Base-by-base conservation (phyloP, 2,888 invertebrate species). In the Busseola fusca region DNA sequence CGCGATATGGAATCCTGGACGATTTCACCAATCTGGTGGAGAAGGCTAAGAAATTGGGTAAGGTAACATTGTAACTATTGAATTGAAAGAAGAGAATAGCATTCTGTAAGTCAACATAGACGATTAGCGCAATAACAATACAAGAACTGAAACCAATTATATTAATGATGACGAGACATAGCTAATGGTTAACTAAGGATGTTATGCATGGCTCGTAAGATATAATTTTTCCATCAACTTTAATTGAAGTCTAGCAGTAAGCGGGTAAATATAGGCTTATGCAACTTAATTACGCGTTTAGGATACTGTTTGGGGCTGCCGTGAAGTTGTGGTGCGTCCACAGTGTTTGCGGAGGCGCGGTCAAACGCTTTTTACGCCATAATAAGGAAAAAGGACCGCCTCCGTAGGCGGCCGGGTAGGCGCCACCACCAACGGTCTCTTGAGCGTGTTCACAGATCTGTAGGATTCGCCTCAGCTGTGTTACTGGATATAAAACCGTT, bases 1-100 rank as follows among this genome's bases (percentile, higher is more conserved):
- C 96, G 0, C 94, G 96, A 54, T 98, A 97, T 87, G 98, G 98
- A 0, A 97, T 95, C 0, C 84, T 97, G 74, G 93, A 93, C 0
- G 97, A 97, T 86, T 97, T 98, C 63, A 92, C 93, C 6, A 87
- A 87, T 0, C 87, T 98, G 1, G 84, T 97, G 0, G 89, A 89
- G 3, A 95, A 96, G 79, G 96, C 97, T 1, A 93, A 91, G 57
- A 94, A 92, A 86, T 80, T 94, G 64, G 94, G 95, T 95, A 84
- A 86, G 78, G 52, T 27, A 42, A 42, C 30, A 1, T 56, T 59
- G n/a, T 40, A 5, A 30, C 30, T 48, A 25, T 25, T 34, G 12
- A 10, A 18, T 12, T 16, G 45, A 30, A 16, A 27, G 0, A 60
- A 42, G 6, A 60, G 21, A 42, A 37, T 67, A 27, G 21, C n/a